Evolutionary conservation across 35 echinoderm and acorn worm species (phyloP).

Genomic region (Amphiura filiformis): DNA sequence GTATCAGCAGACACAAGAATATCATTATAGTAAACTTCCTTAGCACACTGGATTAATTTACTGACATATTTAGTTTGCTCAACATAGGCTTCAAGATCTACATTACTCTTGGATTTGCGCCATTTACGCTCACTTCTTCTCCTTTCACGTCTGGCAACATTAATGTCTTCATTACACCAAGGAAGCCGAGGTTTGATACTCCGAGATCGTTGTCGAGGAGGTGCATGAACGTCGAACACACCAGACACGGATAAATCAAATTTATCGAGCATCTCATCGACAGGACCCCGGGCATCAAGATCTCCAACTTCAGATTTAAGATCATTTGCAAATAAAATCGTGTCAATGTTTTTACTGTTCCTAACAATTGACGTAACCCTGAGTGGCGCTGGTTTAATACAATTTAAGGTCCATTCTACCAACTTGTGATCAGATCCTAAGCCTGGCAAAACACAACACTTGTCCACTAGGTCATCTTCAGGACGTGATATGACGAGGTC

Average conservation of each 20-base stretch:
- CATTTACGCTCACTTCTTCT: neutral
- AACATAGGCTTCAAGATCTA: neutral
- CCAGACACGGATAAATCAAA: neutral
- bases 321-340: neutral
- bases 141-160: neutral
- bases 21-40: neutral
- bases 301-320: neutral
- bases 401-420: neutral
- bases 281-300: neutral
- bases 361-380: neutral
- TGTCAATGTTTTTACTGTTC: slow-evolving; percentile 14
- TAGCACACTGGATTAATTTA: neutral
- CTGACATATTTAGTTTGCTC: neutral
- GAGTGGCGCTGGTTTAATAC: neutral
- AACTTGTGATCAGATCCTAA: neutral
- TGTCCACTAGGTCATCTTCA: neutral
- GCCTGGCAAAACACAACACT: neutral
- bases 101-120: neutral
- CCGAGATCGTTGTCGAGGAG: neutral
- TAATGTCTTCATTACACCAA: slow-evolving; percentile 25
- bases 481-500: slow-evolving; percentile 21
- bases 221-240: slow-evolving; percentile 8
- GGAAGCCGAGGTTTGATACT: neutral
- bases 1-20: neutral
- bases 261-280: slow-evolving; percentile 3